Conservation (phyloP, 2,113 vertebrate species). For the Candoia aspera region DNA sequence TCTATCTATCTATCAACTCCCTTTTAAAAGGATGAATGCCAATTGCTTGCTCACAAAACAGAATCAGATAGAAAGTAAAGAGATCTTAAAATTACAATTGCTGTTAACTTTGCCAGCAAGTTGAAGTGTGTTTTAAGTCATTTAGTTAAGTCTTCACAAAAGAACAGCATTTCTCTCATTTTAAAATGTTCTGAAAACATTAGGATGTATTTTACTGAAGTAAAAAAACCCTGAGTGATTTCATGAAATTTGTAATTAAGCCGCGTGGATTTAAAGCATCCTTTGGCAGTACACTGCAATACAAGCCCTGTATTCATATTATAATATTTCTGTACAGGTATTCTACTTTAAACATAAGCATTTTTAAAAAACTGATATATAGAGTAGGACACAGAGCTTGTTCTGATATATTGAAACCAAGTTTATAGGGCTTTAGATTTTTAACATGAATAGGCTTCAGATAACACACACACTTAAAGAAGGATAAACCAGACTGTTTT, state of each 20-base stretch:
- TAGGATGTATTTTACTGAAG: background rate
- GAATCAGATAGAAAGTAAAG: background rate
- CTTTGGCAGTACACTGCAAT: conserved; percentile 1
- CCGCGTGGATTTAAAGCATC: conserved; percentile 18
- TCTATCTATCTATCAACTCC: background rate
- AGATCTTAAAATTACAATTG: background rate
- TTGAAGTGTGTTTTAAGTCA: conserved; percentile 4
- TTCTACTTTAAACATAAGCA: background rate
- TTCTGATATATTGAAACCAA: conserved; percentile 1
- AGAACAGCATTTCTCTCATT: background rate
- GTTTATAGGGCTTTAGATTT: conserved; percentile 16
- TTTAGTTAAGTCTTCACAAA: conserved; percentile 19
- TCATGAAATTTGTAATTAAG: conserved; percentile 19
- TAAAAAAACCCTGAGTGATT: background rate
- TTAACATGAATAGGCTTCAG: conserved; percentile 9
- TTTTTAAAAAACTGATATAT: background rate
- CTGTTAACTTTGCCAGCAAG: background rate
- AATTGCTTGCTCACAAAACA: conserved; percentile 34
- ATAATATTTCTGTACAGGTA: background rate
- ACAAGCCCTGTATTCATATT: background rate
- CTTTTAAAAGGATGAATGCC: conserved; percentile 16
- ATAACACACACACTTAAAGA: background rate
- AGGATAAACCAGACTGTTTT: conserved; percentile 10
- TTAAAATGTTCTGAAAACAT: background rate
- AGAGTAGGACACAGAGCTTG: background rate